Conservation (phyloP, 2,888 invertebrate genomes). For the Chrysodeixis includens region DNA sequence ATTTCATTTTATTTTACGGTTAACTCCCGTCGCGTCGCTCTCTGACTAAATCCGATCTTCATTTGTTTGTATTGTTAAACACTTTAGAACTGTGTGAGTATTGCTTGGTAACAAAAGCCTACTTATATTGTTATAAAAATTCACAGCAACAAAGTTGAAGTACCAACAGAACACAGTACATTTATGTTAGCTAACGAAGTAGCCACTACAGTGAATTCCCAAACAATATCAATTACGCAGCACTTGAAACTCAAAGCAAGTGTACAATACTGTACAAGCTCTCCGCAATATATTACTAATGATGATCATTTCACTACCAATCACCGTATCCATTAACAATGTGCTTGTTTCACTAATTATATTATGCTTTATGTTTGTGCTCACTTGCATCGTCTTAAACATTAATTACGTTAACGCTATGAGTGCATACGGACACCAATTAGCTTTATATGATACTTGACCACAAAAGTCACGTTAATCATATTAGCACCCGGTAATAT, state of each 20-base stretch:
- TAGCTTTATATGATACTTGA: slow-evolving; percentile 12
- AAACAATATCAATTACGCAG: not conserved
- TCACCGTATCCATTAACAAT: slow-evolving; percentile 11
- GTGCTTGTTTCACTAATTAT: not conserved
- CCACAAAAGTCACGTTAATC: slow-evolving; percentile 34
- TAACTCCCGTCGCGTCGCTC: no score
- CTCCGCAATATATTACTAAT: not conserved
- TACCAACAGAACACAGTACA: no score
- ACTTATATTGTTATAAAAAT: no score
- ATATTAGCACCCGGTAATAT: slow-evolving; percentile 31
- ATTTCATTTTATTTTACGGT: no score
- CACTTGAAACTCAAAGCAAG: not conserved
- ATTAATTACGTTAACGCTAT: slow-evolving; percentile 19
- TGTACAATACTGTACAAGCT: not conserved
- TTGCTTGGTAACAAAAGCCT: no score
- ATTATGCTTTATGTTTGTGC: not conserved
- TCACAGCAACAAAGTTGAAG: no score
- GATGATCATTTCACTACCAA: not conserved
- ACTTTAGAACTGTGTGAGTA: no score
- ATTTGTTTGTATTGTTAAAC: no score
- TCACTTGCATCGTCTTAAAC: not conserved
- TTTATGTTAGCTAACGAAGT: no score
- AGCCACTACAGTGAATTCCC: no score
- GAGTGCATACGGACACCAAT: slow-evolving; percentile 13
- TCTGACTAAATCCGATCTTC: no score